These are phyloP conservation scores for Linepithema humile DNA, from an alignment of 1,140 invertebrate species.

Conservation along the genomic window DNA sequence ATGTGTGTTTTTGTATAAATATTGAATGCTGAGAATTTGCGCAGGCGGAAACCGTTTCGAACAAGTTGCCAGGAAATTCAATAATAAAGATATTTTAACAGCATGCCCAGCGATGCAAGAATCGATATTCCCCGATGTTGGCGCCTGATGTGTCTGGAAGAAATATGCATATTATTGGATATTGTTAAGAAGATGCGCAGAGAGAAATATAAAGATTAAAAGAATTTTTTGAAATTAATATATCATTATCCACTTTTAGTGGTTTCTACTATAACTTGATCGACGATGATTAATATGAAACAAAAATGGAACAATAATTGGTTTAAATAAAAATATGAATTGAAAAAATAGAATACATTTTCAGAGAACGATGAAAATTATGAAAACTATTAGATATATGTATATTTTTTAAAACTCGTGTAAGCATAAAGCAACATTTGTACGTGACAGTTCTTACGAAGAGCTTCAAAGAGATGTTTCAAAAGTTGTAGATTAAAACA, in stretches of 20 bases:
- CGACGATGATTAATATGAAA: too few species aligned
- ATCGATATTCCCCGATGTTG: neutral
- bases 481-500: slow-evolving; percentile 43
- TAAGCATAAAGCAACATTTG: slow-evolving; percentile 20
- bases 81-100: slow-evolving; percentile 2
- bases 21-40: neutral
- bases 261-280: too few species aligned
- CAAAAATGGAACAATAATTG: too few species aligned
- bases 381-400: neutral
- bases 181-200: too few species aligned
- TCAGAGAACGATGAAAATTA: neutral
- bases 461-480: neutral
- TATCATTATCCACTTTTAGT: too few species aligned
- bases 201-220: too few species aligned
- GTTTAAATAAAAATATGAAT: neutral
- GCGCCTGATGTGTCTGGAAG: neutral
- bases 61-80: slow-evolving; percentile 3
- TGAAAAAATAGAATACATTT: too few species aligned
- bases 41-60: neutral
- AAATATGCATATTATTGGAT: neutral
- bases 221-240: too few species aligned
- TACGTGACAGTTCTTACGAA: neutral
- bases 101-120: neutral
- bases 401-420: neutral
- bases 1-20: neutral